Conservation (phyloP, 2,888 invertebrate genomes). For the Hylaea fasciaria region DNA sequence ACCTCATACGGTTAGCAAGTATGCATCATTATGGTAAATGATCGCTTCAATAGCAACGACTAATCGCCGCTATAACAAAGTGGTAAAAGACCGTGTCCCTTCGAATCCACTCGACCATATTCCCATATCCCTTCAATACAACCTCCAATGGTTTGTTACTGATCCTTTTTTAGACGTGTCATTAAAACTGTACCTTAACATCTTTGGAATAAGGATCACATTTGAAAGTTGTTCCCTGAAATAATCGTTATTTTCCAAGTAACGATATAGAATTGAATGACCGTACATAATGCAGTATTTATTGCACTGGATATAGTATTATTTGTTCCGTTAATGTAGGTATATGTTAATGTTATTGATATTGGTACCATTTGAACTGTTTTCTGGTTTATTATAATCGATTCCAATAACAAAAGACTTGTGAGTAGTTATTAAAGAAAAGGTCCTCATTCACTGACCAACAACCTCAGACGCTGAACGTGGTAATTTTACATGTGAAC, state of each 20-base stretch:
- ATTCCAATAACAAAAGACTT: too few species aligned
- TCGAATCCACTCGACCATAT: conserved; percentile 14
- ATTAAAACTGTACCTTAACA: not conserved
- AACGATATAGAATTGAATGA: conserved; percentile 3
- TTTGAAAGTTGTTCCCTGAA: not conserved
- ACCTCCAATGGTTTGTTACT: conserved; percentile 15
- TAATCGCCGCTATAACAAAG: conserved; percentile 18
- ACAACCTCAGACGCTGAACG: too few species aligned
- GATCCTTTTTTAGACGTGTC: conserved; percentile 1
- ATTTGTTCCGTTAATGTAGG: not conserved
- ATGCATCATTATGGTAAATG: not conserved
- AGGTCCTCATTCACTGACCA: too few species aligned
- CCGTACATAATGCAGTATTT: not conserved
- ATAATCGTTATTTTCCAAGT: conserved; percentile 11
- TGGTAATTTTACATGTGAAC: too few species aligned
- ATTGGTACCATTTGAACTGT: not conserved
- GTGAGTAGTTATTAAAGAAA: too few species aligned
- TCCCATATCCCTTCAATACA: conserved; percentile 15
- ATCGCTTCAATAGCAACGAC: conserved; percentile 10
- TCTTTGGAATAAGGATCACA: conserved; percentile 2
- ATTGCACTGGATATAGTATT: not conserved
- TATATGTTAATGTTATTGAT: not conserved
- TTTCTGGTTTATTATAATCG: not conserved
- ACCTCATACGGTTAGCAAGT: too few species aligned
- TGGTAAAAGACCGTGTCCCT: conserved; percentile 10